Base-by-base conservation (phyloP, 2,113 vertebrate genomes). In the Pardalotus punctatus region DNA sequence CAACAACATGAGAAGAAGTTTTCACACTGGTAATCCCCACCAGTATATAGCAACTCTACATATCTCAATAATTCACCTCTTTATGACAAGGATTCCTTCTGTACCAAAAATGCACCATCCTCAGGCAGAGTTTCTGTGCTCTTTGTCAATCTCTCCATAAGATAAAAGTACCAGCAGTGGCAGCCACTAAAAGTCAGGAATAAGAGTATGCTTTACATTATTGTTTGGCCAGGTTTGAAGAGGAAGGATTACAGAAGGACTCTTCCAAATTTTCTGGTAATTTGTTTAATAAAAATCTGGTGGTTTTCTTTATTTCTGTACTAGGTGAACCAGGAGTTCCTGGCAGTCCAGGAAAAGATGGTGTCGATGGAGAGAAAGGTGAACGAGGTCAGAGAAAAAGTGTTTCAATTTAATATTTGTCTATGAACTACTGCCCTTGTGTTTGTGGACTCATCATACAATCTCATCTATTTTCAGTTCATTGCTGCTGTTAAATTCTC, bases 351-450 rank as follows among this genome's bases (percentile, higher is more conserved):
- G 99, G 98, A 53, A 98, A 66, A 86, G 94, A 98, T 42, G 99
- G 99, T 35, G 60, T 84, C n/a, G 97, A 93, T 50, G 99, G 99
- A 88, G 96, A 98, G 79, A 99, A 98, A 97, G 99, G 99, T 2
- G 98, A 99, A 88, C 91, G 2, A 97, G 99, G 99, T 99, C 92
- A 97, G 97, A 90, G 86, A 77, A 65, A 12, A 81, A 76, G 27
- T 24, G 3, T 78, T 83, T 79, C 20, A 45, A 54, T 90, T 82
- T 93, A 56, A 42, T 73, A 60, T 47, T 77, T 90, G 11, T 43
- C n/a, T 56, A 6, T 76, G 23, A 71, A 16, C 10, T 48, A 9
- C 27, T 36, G 6, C 8, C 24, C 36, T 53, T 57, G 12, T 58
- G 51, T 80, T 91, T 83, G 33, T 81, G 69, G 81, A 61, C 19